Evolutionary conservation across 2,113 vertebrate genomes (phyloP).

Genomic region (Pica pica): DNA sequence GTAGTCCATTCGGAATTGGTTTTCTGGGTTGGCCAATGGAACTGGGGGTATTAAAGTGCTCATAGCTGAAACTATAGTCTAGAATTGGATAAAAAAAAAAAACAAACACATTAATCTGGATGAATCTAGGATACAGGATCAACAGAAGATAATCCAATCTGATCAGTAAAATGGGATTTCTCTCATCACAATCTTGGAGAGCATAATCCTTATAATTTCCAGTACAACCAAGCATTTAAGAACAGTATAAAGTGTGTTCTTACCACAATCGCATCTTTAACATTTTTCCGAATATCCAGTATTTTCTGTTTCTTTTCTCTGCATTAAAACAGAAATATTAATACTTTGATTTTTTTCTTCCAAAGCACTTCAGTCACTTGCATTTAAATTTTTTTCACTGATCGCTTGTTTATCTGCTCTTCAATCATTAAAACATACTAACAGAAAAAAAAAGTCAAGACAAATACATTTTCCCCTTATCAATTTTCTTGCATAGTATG

Average conservation of each 20-base stretch:
- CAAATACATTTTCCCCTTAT: neutral
- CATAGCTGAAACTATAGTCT: slow-evolving; percentile 99
- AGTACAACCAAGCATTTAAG: slow-evolving; percentile 12
- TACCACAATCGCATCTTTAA: slow-evolving; percentile 99
- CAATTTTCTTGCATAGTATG: neutral
- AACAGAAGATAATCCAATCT: slow-evolving; percentile 46
- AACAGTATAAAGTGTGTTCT: slow-evolving; percentile 67
- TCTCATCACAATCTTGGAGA: slow-evolving; percentile 24
- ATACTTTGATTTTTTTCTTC: neutral
- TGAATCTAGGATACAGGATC: slow-evolving; percentile 33
- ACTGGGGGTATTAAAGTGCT: slow-evolving; percentile 99
- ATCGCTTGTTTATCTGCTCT: slow-evolving; percentile 5
- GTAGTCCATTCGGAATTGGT: slow-evolving; percentile 97
- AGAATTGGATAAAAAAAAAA: slow-evolving; percentile 56
- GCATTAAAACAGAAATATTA: slow-evolving; percentile 64
- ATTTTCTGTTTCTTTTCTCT: slow-evolving; percentile 99
- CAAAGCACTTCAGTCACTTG: neutral
- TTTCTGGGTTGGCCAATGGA: slow-evolving; percentile 92
- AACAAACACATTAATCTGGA: slow-evolving; percentile 28
- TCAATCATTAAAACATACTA: neutral
- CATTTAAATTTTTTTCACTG: neutral
- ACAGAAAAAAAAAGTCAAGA: neutral
- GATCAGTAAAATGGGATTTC: slow-evolving; percentile 68
- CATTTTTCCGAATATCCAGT: slow-evolving; percentile 98
- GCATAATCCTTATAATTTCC: neutral